phyloP scores from a whole-genome alignment of 2,888 invertebrate genomes.

The Agrochola macilenta region DNA sequence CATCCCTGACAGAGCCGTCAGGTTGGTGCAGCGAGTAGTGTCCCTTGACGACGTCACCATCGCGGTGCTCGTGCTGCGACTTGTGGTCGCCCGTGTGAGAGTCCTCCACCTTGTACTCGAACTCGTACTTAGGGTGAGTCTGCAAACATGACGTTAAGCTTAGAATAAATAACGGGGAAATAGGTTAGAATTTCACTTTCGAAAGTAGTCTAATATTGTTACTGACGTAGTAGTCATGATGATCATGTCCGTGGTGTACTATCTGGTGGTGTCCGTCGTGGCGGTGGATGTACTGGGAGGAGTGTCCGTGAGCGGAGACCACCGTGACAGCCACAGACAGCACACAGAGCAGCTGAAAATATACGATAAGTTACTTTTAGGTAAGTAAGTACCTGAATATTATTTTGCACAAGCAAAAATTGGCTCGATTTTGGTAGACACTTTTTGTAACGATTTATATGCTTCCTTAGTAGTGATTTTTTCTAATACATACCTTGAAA shows the following conservation, averaged over 20 bases:
- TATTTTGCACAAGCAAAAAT: background rate
- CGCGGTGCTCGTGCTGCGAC: conserved; percentile 85
- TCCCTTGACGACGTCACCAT: conserved; percentile 85
- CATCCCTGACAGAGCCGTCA: conserved; percentile 87
- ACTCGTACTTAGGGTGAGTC: conserved; percentile 88
- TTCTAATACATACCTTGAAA: conserved; percentile 38
- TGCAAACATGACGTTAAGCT: conserved; percentile 40
- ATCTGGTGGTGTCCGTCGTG: conserved; percentile 76
- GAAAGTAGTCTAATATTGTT: background rate
- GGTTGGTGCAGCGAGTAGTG: conserved; percentile 83
- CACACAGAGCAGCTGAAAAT: conserved; percentile 48
- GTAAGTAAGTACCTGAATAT: no score
- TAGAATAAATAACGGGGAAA: background rate
- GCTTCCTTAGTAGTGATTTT: no score
- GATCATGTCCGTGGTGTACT: conserved; percentile 70
- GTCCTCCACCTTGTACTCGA: conserved; percentile 89
- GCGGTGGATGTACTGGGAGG: conserved; percentile 68
- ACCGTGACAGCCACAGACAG: conserved; percentile 32
- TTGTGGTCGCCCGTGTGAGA: conserved; percentile 89
- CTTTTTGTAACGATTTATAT: background rate
- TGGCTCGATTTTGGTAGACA: background rate
- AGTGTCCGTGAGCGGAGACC: conserved; percentile 52
- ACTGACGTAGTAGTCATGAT: conserved; percentile 57
- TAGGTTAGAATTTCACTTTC: background rate
- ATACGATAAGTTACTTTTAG: background rate